Conservation (phyloP, 2,888 invertebrate species). For the Pterostichus niger region DNA sequence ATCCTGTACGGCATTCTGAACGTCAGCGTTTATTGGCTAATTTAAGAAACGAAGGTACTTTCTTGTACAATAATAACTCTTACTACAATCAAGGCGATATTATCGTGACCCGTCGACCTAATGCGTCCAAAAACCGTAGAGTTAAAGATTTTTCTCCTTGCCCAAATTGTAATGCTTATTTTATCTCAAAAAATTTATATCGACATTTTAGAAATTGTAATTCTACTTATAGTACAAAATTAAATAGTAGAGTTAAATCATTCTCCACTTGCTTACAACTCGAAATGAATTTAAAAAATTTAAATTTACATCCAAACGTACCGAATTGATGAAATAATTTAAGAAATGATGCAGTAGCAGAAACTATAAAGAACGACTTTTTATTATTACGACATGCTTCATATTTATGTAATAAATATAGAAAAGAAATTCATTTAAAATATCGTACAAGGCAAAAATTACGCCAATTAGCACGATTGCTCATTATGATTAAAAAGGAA, state of each 20-base stretch:
- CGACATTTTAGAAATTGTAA: conserved; percentile 15
- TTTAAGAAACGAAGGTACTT: not conserved
- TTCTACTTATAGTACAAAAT: not conserved
- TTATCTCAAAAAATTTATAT: conserved; percentile 12
- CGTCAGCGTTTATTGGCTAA: not conserved
- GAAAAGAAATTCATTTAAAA: conserved; percentile 20
- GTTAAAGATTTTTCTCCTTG: conserved; percentile 13
- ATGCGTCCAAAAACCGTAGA: not conserved
- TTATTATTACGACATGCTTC: conserved; percentile 12
- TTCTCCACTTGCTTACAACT: not conserved
- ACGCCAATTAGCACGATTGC: not conserved
- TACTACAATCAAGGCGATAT: conserved; percentile 56
- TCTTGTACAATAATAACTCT: conserved; percentile 2
- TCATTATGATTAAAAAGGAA: not conserved
- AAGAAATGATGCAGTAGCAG: conserved; percentile 9
- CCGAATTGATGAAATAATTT: not conserved
- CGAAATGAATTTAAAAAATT: conserved; percentile 7
- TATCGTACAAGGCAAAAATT: conserved; percentile 27
- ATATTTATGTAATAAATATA: conserved; percentile 19
- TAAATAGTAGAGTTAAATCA: not conserved
- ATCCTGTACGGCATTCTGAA: not conserved
- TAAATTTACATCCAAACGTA: conserved; percentile 8
- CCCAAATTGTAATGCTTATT: conserved; percentile 19
- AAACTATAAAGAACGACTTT: conserved; percentile 14
- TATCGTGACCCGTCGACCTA: conserved; percentile 60